Evolutionary conservation across 37 sponge, comb jelly and placozoan species (phyloP), one percentile per base, ranked within the genome.

Genomic region (Halichondria panicea): DNA sequence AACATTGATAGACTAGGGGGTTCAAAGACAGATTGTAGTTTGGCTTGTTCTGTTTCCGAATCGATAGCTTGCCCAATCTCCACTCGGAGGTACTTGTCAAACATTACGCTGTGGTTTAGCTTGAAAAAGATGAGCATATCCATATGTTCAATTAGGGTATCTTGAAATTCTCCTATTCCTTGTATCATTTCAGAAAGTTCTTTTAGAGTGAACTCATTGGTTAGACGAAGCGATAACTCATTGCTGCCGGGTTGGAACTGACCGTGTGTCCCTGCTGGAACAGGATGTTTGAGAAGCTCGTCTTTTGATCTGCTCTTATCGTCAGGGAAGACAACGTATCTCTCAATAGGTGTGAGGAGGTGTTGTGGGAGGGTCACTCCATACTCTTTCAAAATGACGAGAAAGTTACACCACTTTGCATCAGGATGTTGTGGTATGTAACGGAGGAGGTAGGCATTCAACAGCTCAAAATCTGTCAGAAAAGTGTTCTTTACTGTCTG

Each of bases 111-210:
- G 0, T 63, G 34, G 27, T 84, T 55, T 5, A 84, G 72, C 2
- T 63, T 61, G 52, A 84, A 84, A 45, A 84, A 84, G 18, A 84
- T 72, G 3, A 84, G 58, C 64, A 77, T 76, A 27, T 84, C 65
- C 22, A 84, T 37, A 43, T 62, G 63, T 1, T 45, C 77, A 32
- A 76, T 3, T 1, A 84, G 31, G 2, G 77, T 64, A 2, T 76
- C 25, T 24, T 71, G 77, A 43, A 84, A 84, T 18, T 18, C 15
- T 0, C 36, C 21, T 11, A 84, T 5, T 11, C 63, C 71, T n/a
- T 48, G 33, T 6, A 53, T 13, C 41, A 84, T 55, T 25, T 60
- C 21, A 5, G 11, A 1, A 22, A 84, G 71, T 9, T 70, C 55
- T 0, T 46, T 15, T 30, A 84, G 56, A 60, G 56, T 63, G 19